phyloP scores from a whole-genome alignment of 1,140 invertebrate genomes.

The Drosophila pachea region DNA sequence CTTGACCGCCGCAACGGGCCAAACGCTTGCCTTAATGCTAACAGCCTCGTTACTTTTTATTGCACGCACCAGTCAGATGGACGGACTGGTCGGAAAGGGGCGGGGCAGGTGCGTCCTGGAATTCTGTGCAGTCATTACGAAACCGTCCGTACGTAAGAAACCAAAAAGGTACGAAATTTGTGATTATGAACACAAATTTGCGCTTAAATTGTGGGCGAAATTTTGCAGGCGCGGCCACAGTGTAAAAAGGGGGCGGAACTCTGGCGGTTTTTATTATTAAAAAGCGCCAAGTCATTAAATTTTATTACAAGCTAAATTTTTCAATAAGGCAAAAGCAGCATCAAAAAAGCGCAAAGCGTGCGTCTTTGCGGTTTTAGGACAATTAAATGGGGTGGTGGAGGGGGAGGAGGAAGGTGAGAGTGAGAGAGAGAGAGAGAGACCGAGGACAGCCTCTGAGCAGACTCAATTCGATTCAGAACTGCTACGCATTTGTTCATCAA shows the following conservation, averaged over 20 bases:
- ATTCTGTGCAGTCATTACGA: conserved; percentile 69
- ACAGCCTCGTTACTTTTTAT: conserved; percentile 76
- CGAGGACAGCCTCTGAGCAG: neutral
- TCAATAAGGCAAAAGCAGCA: conserved; percentile 58
- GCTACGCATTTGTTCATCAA: neutral
- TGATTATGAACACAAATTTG: conserved; percentile 77
- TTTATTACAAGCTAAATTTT: conserved; percentile 77
- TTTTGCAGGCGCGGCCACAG: conserved; percentile 12
- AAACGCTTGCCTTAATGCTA: conserved; percentile 74
- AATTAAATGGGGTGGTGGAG: conserved; percentile 28
- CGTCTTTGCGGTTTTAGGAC: conserved; percentile 13
- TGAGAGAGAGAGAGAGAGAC: too few relatives aligned
- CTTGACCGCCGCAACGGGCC: conserved; percentile 51
- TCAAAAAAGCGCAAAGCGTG: conserved; percentile 17
- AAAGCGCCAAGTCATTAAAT: conserved; percentile 76
- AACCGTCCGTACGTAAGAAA: conserved; percentile 13
- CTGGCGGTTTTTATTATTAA: conserved; percentile 56
- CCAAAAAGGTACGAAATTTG: conserved; percentile 67
- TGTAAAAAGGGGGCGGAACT: conserved; percentile 2
- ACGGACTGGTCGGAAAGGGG: neutral
- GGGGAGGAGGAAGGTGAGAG: neutral
- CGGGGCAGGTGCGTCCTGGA: conserved; percentile 25
- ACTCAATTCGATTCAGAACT: neutral
- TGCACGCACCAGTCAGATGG: conserved; percentile 55
- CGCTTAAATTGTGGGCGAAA: conserved; percentile 66